Percentiles rank a stretch among this genome's conserved stretches.
Conservation (phyloP, 2,888 invertebrate species). For the Agonopterix alstromeriana region DNA sequence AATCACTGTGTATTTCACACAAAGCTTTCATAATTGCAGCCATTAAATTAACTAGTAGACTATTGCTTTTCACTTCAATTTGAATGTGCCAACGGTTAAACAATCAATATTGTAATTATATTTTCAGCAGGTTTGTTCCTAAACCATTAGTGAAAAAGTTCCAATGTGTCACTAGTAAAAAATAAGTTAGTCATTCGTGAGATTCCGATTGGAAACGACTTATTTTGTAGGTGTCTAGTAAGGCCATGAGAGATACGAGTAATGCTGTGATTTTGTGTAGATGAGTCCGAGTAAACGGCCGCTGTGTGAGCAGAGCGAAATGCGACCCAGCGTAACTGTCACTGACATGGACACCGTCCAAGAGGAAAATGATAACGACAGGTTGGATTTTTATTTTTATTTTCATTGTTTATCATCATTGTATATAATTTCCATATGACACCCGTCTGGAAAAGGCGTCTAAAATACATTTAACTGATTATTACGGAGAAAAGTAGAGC, state of each 20-base stretch:
- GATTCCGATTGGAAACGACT: background rate
- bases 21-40: background rate
- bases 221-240: background rate
- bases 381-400: conserved; percentile 27
- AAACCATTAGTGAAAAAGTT: background rate
- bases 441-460: too few species aligned
- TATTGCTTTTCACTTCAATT: background rate
- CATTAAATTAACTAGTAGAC: conserved; percentile 1
- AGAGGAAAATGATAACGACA: conserved; percentile 67
- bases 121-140: background rate
- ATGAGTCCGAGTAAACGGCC: conserved; percentile 60
- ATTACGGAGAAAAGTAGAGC: too few species aligned
- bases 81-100: background rate
- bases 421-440: too few species aligned
- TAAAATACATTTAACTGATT: too few species aligned
- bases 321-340: conserved; percentile 54
- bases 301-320: conserved; percentile 46
- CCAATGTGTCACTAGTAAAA: too few species aligned
- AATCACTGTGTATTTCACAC: background rate
- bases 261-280: conserved; percentile 33
- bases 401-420: too few species aligned
- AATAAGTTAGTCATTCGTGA: too few species aligned
- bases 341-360: conserved; percentile 72
- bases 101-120: background rate
- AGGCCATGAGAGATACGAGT: conserved; percentile 15